Percentiles rank a stretch among this genome's conserved stretches.
Conservation (phyloP, 2,888 invertebrate genomes). For the Pollenia angustigena region DNA sequence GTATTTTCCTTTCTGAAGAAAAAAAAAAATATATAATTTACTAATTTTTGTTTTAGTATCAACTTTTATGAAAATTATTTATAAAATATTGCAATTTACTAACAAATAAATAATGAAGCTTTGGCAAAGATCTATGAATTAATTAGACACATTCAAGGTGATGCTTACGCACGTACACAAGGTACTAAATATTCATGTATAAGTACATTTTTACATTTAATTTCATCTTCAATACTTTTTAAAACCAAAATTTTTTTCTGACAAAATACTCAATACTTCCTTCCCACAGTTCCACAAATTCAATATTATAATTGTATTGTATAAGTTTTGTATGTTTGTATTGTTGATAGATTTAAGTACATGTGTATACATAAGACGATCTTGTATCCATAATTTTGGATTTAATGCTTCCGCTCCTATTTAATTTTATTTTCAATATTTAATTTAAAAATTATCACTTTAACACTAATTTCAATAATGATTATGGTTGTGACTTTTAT, state of each 20-base stretch:
- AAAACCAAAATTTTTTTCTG: neutral
- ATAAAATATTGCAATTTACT: neutral
- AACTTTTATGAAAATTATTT: neutral
- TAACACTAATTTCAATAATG: conserved; percentile 54
- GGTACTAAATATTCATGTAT: neutral
- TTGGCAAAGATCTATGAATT: conserved; percentile 22
- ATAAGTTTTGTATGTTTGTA: neutral
- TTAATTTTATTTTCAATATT: conserved; percentile 54
- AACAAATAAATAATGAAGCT: conserved; percentile 11
- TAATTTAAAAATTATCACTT: conserved; percentile 63
- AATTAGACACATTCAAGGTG: conserved; percentile 69
- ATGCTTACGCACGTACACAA: conserved; percentile 41
- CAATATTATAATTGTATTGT: neutral
- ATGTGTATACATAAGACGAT: neutral
- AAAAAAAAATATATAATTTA: neutral
- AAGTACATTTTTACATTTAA: neutral
- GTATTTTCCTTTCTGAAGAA: too few relatives aligned
- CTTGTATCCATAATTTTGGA: conserved; percentile 12
- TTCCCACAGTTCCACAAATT: neutral
- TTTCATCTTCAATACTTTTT: neutral
- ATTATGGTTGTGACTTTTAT: conserved; percentile 18
- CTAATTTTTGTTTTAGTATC: neutral
- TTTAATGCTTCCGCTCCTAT: conserved; percentile 59
- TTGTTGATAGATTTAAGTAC: neutral
- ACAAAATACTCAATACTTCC: neutral